Evolutionary conservation across 2,113 vertebrate genomes (phyloP), one percentile per base, ranked within the genome.

Genomic region (Herpetotheres cachinnans): DNA sequence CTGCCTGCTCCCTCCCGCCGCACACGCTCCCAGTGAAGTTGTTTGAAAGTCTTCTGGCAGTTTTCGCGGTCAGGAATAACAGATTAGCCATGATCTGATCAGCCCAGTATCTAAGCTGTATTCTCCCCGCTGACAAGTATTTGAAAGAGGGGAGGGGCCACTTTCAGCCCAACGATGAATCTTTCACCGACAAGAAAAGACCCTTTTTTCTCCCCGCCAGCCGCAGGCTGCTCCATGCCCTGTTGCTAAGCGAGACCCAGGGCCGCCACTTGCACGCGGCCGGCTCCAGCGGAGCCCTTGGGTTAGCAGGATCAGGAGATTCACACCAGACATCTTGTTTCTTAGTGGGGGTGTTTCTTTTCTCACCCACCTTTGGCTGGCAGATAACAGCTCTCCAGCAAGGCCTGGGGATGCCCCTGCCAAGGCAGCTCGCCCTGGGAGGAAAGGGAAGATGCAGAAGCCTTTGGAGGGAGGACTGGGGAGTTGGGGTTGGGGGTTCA

Each of bases 51-150:
- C 98, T 98, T 97, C 98, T 92, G 98, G 98, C 97, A 98, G 98
- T 98, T 98, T 98, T 98, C 98, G 90, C 73, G 96, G 98, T 95
- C 98, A 98, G 97, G 98, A 99, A 99, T 99, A 98, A 98, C 98
- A 99, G 98, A 99, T 99, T 99, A 99, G 97, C 98, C 98, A 98
- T 99, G 98, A 99, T 99, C 98, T 98, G 98, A 98, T 98, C 98
- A 97, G 95, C 97, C 97, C 97, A 98, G 98, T 98, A 98, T 98
- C 98, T 98, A 97, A 97, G 97, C 96, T 96, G 97, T 98, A 98
- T 98, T 98, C 98, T 98, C 97, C 97, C 97, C 24, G 97, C 97
- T 98, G 98, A 98, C 98, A 98, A 98, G 98, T 98, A 98, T 98
- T 98, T 98, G 97, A 97, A 98, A 96, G 97, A 97, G 97, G 98